These are phyloP conservation scores for Heteromurus nitidus DNA, from an alignment of 2,888 invertebrate genomes.

Conservation along the genomic window DNA sequence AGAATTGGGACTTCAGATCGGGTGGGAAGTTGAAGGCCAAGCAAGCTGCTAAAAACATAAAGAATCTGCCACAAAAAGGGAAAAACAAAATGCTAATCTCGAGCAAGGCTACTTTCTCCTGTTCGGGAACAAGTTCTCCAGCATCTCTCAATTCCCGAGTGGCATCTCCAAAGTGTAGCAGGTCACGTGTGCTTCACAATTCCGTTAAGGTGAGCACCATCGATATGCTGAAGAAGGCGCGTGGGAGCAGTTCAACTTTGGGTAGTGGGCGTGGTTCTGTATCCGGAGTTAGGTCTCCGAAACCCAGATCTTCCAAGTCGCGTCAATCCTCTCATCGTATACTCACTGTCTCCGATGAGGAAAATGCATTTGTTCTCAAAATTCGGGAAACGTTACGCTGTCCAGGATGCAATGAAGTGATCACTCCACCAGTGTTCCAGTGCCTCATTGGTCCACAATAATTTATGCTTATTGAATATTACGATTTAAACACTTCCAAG, in stretches of 20 bases:
- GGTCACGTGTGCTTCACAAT: constrained; percentile 17
- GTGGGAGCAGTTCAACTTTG: no score
- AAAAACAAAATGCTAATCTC: constrained; percentile 7
- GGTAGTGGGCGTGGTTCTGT: neutral
- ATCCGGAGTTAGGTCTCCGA: neutral
- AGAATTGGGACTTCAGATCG: constrained; percentile 39
- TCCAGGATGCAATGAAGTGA: constrained; percentile 44
- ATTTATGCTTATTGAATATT: neutral
- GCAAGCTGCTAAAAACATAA: constrained; percentile 8
- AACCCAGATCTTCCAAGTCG: neutral
- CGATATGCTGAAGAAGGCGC: neutral
- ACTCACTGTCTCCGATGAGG: constrained; percentile 21
- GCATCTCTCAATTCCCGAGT: neutral
- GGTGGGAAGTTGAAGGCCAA: neutral
- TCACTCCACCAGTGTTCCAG: constrained; percentile 47
- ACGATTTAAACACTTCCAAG: no score
- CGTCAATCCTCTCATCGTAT: neutral
- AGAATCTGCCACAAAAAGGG: neutral
- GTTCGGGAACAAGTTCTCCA: neutral
- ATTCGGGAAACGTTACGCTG: constrained; percentile 46
- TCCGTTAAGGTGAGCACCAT: neutral
- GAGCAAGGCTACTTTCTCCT: neutral
- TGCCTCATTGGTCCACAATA: constrained; percentile 34
- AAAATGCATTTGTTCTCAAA: constrained; percentile 34
- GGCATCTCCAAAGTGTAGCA: neutral